Evolutionary conservation across 2,113 vertebrate genomes (phyloP).

Genomic region (Ramphastos sulfuratus): DNA sequence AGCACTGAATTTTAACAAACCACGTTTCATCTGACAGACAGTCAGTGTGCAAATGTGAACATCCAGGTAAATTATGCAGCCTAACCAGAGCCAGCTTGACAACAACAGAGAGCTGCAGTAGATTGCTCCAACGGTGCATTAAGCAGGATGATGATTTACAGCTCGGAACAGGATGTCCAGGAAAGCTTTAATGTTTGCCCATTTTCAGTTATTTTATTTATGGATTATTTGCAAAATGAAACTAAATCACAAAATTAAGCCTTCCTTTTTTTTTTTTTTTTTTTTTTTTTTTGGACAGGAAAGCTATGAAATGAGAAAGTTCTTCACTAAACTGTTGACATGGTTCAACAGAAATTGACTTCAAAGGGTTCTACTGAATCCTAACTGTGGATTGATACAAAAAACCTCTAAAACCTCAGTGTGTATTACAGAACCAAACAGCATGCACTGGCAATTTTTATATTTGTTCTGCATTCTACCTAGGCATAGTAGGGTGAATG

Average conservation of each 20-base stretch:
- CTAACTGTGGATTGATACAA: conserved; percentile 37
- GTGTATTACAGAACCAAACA: not conserved
- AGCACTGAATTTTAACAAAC: conserved; percentile 23
- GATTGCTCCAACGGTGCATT: not conserved
- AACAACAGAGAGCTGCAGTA: not conserved
- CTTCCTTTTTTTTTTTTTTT: conserved; percentile 8
- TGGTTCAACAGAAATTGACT: conserved; percentile 15
- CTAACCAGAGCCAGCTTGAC: not conserved
- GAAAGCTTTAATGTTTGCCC: conserved; percentile 36
- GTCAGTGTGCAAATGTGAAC: not conserved
- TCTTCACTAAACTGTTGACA: conserved; percentile 30
- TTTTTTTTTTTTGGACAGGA: not conserved
- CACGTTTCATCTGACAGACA: not conserved
- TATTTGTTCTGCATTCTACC: conserved; percentile 33
- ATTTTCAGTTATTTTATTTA: conserved; percentile 39
- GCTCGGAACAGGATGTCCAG: not conserved
- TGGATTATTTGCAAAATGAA: not conserved
- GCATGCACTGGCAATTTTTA: not conserved
- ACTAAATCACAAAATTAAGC: conserved; percentile 22
- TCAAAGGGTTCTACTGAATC: conserved; percentile 33
- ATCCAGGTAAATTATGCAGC: conserved; percentile 30
- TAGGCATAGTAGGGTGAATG: not conserved
- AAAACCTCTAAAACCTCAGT: conserved; percentile 39
- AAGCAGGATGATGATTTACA: conserved; percentile 44
- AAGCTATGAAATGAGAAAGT: not conserved